Conservation (phyloP, 2,113 vertebrate genomes). For the Periophthalmus modestus region DNA sequence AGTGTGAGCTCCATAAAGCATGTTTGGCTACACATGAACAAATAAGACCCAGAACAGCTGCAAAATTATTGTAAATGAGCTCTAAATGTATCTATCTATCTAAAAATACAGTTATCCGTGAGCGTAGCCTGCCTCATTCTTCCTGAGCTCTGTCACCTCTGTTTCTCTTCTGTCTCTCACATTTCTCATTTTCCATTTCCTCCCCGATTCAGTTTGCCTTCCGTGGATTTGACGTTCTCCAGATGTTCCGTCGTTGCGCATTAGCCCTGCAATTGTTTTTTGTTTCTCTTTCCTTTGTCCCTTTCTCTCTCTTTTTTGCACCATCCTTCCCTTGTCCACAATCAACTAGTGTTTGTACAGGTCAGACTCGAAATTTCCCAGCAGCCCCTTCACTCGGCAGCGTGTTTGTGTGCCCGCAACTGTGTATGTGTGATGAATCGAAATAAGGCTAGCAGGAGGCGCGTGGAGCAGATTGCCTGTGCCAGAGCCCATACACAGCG, state of each 20-base stretch:
- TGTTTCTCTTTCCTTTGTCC: not conserved
- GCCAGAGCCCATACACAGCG: slow-evolving; percentile 36
- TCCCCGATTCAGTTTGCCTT: not conserved
- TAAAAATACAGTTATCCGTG: no score
- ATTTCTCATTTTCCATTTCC: not conserved
- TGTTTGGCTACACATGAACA: no score
- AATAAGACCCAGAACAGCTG: no score
- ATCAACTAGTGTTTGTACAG: slow-evolving; percentile 13
- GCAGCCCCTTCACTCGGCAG: not conserved
- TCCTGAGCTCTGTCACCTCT: not conserved
- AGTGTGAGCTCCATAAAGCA: no score
- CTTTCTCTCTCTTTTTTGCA: not conserved
- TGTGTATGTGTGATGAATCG: slow-evolving; percentile 19
- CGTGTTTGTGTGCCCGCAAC: slow-evolving; percentile 6
- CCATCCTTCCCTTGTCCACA: not conserved
- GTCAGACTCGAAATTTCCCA: not conserved
- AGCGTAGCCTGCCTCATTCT: not conserved
- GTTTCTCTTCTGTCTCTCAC: not conserved
- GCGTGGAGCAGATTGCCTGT: slow-evolving; percentile 47
- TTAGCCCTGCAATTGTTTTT: slow-evolving; percentile 4
- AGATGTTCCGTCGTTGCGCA: not conserved
- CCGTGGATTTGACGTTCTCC: not conserved
- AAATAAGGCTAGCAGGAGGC: slow-evolving; percentile 23
- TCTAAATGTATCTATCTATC: no score
- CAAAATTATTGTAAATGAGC: no score